These are phyloP conservation scores for Eretmocerus hayati DNA, from an alignment of 2,888 invertebrate genomes.

Conservation along the genomic window DNA sequence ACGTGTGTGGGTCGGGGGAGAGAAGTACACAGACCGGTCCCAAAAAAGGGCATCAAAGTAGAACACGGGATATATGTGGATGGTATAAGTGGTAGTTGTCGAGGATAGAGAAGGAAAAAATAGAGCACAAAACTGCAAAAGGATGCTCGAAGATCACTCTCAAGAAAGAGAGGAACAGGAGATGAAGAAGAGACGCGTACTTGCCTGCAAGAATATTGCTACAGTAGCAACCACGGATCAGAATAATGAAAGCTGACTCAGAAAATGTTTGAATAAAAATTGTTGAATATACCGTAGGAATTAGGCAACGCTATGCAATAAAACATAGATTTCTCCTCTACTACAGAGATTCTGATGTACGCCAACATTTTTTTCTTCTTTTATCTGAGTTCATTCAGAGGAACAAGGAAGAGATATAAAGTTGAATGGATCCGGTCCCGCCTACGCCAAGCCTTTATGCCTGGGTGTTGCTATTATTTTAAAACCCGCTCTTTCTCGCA, in stretches of 20 bases:
- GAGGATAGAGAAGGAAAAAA: slow-evolving; percentile 17
- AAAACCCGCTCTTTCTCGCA: too few species aligned
- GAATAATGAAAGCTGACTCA: too few species aligned
- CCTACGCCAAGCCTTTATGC: slow-evolving; percentile 16
- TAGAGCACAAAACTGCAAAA: slow-evolving; percentile 12
- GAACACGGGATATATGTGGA: slow-evolving; percentile 17
- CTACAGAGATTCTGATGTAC: too few species aligned
- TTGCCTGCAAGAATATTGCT: too few species aligned
- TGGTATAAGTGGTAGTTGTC: slow-evolving; percentile 23
- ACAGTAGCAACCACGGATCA: too few species aligned
- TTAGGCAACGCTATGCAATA: too few species aligned
- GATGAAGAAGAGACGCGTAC: too few species aligned
- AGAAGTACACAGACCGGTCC: slow-evolving; percentile 15
- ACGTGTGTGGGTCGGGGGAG: slow-evolving; percentile 1
- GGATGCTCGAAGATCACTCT: slow-evolving; percentile 4
- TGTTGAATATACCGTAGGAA: too few species aligned
- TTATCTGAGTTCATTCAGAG: not conserved
- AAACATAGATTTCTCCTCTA: too few species aligned
- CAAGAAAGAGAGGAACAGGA: too few species aligned
- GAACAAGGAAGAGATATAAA: not conserved
- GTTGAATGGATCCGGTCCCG: not conserved
- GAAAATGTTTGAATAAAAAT: too few species aligned
- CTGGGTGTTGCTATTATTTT: too few species aligned
- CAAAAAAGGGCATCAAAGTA: slow-evolving; percentile 23
- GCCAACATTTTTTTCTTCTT: not conserved